Percentiles rank a stretch among this genome's conserved stretches.
Conservation (phyloP, 1,140 invertebrate genomes). For the Branchinecta lynchi region DNA sequence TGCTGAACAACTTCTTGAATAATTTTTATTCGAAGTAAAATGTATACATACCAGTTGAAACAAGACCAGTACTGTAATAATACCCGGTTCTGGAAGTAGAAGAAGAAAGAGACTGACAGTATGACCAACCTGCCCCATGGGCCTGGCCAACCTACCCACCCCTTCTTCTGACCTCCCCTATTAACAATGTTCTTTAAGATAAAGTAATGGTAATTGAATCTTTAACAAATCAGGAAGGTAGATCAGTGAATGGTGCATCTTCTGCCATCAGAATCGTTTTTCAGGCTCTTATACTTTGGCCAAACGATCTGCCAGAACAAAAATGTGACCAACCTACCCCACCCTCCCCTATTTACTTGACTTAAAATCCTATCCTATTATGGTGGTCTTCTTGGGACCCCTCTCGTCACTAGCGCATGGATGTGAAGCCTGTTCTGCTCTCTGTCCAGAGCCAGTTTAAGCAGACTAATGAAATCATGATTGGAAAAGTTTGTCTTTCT, state of each 20-base stretch:
- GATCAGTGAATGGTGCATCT: background rate
- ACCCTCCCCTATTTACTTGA: no score
- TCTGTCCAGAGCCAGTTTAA: no score
- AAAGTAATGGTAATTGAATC: constrained; percentile 10
- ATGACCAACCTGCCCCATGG: constrained; percentile 4
- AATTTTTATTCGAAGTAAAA: no score
- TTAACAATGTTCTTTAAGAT: background rate
- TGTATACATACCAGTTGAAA: background rate
- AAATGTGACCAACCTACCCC: constrained; percentile 8
- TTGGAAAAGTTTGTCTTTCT: no score
- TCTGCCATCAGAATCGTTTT: constrained; percentile 5
- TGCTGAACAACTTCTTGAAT: no score
- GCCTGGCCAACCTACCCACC: constrained; percentile 7
- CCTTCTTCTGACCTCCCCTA: background rate
- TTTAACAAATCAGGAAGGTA: background rate
- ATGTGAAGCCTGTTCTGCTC: no score
- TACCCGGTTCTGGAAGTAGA: constrained; percentile 4
- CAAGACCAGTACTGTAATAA: background rate
- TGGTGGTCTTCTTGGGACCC: no score
- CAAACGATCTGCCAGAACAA: no score
- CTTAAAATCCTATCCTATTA: no score
- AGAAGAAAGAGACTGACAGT: background rate
- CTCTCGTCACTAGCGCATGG: no score
- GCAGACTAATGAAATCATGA: no score
- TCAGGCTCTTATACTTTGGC: background rate